Percentiles rank a stretch among this genome's conserved stretches.
Evolutionary conservation across 2,113 vertebrate species (phyloP).

Genomic region (Erythrolamprus reginae): DNA sequence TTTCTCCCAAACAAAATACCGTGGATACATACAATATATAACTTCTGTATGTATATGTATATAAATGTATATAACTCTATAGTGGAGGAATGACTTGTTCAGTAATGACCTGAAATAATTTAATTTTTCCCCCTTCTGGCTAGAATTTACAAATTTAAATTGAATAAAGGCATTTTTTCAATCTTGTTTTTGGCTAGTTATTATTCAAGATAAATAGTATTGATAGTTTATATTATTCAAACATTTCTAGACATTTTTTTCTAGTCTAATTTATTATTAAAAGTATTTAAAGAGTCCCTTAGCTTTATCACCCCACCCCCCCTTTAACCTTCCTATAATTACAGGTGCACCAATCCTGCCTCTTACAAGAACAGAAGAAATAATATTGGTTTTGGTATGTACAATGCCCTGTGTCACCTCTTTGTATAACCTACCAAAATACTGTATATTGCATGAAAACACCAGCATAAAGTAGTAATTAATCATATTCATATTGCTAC

Average conservation of each 20-base stretch:
- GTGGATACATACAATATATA: not conserved
- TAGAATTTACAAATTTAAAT: not conserved
- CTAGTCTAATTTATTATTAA: not conserved
- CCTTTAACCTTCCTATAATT: conserved; percentile 19
- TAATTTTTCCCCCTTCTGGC: not conserved
- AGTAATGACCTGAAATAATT: no score
- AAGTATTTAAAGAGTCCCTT: not conserved
- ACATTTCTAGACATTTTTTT: conserved; percentile 1
- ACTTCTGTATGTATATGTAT: no score
- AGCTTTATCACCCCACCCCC: conserved; percentile 14
- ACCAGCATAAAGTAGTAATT: conserved; percentile 30
- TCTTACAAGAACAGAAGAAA: conserved; percentile 30
- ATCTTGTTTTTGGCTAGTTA: not conserved
- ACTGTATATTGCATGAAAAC: conserved; percentile 39
- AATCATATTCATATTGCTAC: conserved; percentile 31
- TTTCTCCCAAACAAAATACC: not conserved
- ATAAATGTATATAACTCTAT: no score
- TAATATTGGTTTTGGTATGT: conserved; percentile 30
- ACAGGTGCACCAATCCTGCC: conserved; percentile 21
- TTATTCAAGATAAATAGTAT: not conserved
- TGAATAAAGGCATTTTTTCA: not conserved
- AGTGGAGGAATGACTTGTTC: not conserved
- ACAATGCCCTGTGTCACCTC: conserved; percentile 24
- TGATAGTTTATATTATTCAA: not conserved
- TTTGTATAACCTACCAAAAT: conserved; percentile 3